These are phyloP conservation scores for Onychomys arenicola DNA, from an alignment of 2,797 vertebrate species.

Conservation along the genomic window DNA sequence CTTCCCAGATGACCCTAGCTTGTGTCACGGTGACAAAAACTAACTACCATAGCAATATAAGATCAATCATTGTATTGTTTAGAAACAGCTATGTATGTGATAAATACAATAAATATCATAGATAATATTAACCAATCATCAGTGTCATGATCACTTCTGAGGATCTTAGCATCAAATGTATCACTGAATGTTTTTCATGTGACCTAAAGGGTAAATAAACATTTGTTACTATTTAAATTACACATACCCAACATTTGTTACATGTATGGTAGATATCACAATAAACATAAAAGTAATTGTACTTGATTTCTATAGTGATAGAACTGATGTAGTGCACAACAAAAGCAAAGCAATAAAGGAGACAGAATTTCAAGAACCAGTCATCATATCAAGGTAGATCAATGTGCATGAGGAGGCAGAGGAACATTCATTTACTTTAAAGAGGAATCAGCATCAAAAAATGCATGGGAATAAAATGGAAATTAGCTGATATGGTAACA, in stretches of 20 bases:
- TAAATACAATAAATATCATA: background rate
- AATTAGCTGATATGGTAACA: background rate
- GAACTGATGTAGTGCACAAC: background rate
- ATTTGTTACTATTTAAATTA: background rate
- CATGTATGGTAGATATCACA: background rate
- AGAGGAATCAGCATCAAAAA: background rate
- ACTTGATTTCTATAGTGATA: background rate
- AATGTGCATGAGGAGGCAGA: background rate
- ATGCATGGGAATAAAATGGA: background rate
- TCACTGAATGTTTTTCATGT: background rate
- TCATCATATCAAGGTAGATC: background rate
- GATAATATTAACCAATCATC: background rate
- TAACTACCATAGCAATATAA: background rate
- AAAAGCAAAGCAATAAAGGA: background rate
- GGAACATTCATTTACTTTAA: background rate
- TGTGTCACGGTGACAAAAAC: no score
- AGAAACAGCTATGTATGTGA: background rate
- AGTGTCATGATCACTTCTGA: background rate
- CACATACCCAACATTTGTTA: background rate
- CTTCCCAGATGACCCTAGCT: no score
- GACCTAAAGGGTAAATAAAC: background rate
- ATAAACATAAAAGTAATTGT: background rate
- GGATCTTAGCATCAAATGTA: background rate
- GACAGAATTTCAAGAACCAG: background rate
- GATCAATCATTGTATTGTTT: background rate